Conservation (phyloP, 2,113 vertebrate genomes). For the Lepidiolamprologus cunningtoni region DNA sequence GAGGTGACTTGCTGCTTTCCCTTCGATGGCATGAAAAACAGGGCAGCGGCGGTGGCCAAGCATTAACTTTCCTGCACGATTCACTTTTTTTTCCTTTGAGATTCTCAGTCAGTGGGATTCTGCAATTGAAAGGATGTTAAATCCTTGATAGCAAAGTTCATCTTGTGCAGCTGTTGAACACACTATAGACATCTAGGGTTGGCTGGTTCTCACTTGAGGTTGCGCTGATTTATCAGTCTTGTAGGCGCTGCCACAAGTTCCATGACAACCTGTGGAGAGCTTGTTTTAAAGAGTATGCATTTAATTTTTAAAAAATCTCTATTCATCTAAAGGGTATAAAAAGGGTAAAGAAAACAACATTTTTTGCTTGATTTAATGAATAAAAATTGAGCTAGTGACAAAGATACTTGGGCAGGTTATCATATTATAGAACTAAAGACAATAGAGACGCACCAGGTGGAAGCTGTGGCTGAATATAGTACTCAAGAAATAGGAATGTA, state of each 20-base stretch:
- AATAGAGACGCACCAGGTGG: background rate
- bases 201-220: background rate
- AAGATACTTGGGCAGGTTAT: background rate
- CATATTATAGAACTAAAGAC: background rate
- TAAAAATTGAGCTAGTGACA: background rate
- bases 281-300: background rate
- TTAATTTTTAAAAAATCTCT: fast-evolving
- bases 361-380: background rate
- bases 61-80: background rate
- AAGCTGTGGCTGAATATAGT: background rate
- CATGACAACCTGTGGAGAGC: background rate
- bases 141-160: background rate
- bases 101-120: background rate
- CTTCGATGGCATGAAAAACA: background rate
- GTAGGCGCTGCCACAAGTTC: background rate
- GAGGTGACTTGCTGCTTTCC: background rate
- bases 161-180: background rate
- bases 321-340: background rate
- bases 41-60: background rate
- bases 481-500: background rate
- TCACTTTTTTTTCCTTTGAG: background rate
- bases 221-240: background rate
- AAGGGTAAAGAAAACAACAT: background rate
- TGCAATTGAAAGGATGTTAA: background rate
- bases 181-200: background rate